Base-by-base conservation (phyloP, 2,888 invertebrate genomes). In the Mellilla xanthometata region DNA sequence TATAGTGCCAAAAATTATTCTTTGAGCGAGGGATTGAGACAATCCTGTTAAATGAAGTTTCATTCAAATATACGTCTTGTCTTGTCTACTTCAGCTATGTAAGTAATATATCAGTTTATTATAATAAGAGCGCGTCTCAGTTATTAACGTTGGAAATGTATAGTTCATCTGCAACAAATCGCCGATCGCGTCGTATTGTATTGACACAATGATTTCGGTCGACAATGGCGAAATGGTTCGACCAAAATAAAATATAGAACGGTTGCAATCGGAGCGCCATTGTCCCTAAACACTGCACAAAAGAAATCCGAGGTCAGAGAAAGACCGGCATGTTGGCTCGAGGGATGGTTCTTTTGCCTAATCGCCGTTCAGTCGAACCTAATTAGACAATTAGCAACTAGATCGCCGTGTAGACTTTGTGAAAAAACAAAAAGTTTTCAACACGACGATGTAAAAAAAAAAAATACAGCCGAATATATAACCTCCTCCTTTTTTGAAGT, bases 201-300 rank as follows among this genome's bases (percentile, higher is more conserved):
- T 77, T 70, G 76, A 75, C 68, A 76, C 78, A 79, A 79, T 79
- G 74, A 78, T 74, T 70, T 65, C 57, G 26, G 62, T 60, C 64
- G 65, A 79, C 77, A 83, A 80, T 72, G 65, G 73, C 68, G 72
- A 77, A 79, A 82, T 79, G 68, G 74, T 62, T 65, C 66, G 45
- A 39, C 41, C 45, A 76, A 82, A 84, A 84, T 79, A 83, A 83
- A 82, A 77, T 72, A 72, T 72, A 72, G 76, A 72, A 68, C 63
- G 60, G 71, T n/a, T 75, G 78, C 85, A 84, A 83, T 85, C 76
- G 77, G 72, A 68, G 76, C 62, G 68, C 83, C 70, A 85, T 86
- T 85, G 85, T 86, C 79, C 81, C 69, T 81, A 76, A 81, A 78
- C 72, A 72, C 69, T 68, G 58, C 62, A 80, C 75, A 80, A 82